Conservation (phyloP, 2,113 vertebrate genomes). For the Alectura lathami region DNA sequence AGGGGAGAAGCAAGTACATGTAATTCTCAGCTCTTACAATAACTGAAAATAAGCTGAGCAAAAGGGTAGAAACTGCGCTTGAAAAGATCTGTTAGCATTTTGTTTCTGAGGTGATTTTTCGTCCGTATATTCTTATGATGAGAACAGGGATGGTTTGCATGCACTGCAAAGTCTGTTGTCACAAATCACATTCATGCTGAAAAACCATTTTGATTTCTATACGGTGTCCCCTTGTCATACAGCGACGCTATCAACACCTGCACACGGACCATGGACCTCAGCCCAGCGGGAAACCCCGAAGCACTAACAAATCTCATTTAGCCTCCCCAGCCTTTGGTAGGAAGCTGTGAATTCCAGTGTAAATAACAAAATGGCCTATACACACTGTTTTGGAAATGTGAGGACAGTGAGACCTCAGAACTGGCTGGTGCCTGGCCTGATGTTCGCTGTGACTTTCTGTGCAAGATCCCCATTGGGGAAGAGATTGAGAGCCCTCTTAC, state of each 20-base stretch:
- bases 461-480: not conserved
- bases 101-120: not conserved
- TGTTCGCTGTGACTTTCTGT: not conserved
- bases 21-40: not conserved
- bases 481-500: not conserved
- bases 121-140: not conserved
- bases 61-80: not conserved
- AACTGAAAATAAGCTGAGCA: not conserved
- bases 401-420: not conserved
- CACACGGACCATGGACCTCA: not conserved
- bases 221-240: not conserved
- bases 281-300: not conserved
- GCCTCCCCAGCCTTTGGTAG: not conserved
- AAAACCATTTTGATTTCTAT: conserved; percentile 8
- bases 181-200: not conserved
- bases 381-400: not conserved
- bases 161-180: not conserved
- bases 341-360: conserved; percentile 18
- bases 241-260: conserved; percentile 33
- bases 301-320: conserved; percentile 37
- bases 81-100: not conserved
- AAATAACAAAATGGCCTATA: conserved; percentile 10
- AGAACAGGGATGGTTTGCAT: not conserved
- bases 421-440: not conserved
- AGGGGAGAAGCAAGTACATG: not conserved